Percentiles rank a stretch among this genome's conserved stretches.
These are phyloP conservation scores for Oenanthe melanoleuca DNA, from an alignment of 2,113 vertebrate genomes.

Conservation along the genomic window DNA sequence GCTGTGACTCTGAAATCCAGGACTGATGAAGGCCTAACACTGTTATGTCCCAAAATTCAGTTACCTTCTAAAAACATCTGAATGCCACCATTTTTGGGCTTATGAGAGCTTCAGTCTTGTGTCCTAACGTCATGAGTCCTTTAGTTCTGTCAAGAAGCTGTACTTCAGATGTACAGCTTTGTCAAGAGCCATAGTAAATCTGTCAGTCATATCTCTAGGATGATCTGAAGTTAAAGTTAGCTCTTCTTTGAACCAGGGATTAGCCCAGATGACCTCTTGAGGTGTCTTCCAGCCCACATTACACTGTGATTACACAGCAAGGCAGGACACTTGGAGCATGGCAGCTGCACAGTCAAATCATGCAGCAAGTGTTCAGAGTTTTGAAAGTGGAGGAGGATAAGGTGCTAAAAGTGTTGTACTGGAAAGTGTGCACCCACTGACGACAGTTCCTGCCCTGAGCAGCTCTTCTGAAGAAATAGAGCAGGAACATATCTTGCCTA, in stretches of 20 bases:
- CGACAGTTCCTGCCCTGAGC: background rate
- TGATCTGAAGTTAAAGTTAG: slow-evolving; percentile 55
- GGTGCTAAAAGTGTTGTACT: background rate
- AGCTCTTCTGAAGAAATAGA: background rate
- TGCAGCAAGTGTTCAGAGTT: background rate
- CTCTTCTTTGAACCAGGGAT: slow-evolving; percentile 24
- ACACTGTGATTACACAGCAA: background rate
- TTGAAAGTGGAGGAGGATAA: background rate
- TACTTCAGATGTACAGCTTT: background rate
- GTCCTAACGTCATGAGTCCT: background rate
- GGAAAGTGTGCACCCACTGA: background rate
- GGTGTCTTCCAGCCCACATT: background rate
- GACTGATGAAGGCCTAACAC: background rate
- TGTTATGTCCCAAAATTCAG: background rate
- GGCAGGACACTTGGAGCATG: background rate
- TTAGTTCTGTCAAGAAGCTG: background rate
- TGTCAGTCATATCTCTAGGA: slow-evolving; percentile 11
- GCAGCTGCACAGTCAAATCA: background rate
- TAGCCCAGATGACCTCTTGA: slow-evolving; percentile 31
- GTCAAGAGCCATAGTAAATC: background rate
- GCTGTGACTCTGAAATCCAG: background rate
- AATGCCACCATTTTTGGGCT: background rate
- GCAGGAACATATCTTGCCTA: background rate
- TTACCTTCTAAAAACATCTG: background rate
- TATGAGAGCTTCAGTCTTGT: background rate